Evolutionary conservation across 2,113 vertebrate genomes (phyloP).

Genomic region (Vidua chalybeata): DNA sequence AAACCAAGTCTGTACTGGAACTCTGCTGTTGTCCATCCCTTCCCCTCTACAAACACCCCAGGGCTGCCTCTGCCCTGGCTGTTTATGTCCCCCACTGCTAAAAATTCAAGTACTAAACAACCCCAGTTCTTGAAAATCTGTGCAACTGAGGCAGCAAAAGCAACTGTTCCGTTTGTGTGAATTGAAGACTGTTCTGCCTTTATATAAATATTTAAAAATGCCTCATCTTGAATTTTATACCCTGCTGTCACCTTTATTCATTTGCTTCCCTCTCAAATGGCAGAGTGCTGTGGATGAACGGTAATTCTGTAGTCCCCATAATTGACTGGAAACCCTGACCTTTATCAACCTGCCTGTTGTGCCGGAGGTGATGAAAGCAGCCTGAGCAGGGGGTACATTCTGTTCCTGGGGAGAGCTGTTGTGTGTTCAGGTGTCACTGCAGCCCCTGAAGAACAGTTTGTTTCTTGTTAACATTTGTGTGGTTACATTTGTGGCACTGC

Average conservation of each 20-base stretch:
- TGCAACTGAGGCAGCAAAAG: not conserved
- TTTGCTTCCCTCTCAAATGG: not conserved
- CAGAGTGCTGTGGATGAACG: not conserved
- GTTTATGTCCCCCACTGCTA: not conserved
- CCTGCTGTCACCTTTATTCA: not conserved
- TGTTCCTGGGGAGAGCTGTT: not conserved
- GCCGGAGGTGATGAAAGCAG: not conserved
- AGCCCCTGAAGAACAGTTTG: not conserved
- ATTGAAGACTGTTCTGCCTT: not conserved
- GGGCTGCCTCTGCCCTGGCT: not conserved
- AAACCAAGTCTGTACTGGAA: not conserved
- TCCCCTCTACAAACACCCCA: not conserved
- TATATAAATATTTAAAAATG: not conserved
- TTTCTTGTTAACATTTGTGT: not conserved
- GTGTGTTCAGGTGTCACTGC: not conserved
- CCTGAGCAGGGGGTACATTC: not conserved
- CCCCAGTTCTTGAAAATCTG: not conserved
- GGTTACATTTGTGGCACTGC: not conserved
- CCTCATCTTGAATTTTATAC: not conserved
- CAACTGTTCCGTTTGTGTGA: not conserved
- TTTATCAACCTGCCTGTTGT: not conserved
- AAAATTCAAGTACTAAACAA: not conserved
- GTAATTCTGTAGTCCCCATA: not conserved
- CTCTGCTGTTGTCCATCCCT: not conserved
- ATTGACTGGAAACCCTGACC: not conserved